phyloP scores from a whole-genome alignment of 2,797 vertebrate species.

The Pelochelys cantorii region DNA sequence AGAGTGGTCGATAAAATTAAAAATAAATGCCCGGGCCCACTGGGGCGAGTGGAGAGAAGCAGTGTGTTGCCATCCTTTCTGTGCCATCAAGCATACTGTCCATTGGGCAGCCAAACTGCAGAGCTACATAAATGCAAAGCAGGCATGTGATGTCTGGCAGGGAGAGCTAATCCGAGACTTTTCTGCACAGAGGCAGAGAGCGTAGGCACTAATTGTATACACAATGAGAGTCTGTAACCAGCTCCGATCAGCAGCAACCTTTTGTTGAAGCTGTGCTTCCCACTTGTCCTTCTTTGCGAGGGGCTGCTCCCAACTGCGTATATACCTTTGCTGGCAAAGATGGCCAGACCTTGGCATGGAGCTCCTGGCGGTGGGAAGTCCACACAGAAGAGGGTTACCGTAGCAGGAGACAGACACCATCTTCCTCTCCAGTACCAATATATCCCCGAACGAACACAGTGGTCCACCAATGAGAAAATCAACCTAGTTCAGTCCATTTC shows the following conservation, averaged over 20 bases:
- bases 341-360: not conserved
- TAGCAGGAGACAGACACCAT: not conserved
- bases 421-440: not conserved
- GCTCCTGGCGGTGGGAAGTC: not conserved
- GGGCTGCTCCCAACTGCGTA: not conserved
- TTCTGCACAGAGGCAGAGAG: conserved; percentile 29
- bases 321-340: not conserved
- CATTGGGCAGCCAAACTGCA: conserved; percentile 17
- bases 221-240: conserved; percentile 31
- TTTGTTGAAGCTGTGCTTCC: not conserved
- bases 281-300: not conserved
- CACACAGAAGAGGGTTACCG: not conserved
- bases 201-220: not conserved
- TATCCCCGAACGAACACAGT: not conserved
- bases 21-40: conserved; percentile 63
- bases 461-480: not conserved
- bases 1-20: conserved; percentile 70
- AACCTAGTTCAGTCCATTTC: not conserved
- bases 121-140: conserved; percentile 37
- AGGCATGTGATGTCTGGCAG: conserved; percentile 1
- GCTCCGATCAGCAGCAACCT: conserved; percentile 42
- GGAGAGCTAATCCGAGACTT: not conserved
- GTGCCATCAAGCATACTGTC: not conserved
- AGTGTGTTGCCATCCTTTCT: conserved; percentile 19
- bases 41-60: conserved; percentile 54